A percentile compares a stretch with the other conserved stretches of the same genome.
Evolutionary conservation across 2,113 vertebrate genomes (phyloP).

Genomic region (Sisor rabdophorus): DNA sequence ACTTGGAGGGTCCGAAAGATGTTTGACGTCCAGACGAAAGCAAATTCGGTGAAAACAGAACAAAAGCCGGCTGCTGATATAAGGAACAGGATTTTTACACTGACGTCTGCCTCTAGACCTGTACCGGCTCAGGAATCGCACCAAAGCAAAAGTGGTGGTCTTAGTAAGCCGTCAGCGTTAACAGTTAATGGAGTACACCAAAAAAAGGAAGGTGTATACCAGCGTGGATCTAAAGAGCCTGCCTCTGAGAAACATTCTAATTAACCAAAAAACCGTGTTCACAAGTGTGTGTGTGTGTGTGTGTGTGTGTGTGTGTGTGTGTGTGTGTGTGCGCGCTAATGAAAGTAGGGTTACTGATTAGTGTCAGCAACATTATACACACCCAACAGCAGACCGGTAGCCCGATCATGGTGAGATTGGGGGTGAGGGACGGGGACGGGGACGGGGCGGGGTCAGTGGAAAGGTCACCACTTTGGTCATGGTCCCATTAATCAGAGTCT

Average conservation of each 20-base stretch:
- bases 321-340: neutral
- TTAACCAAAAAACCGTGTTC: conserved; percentile 18
- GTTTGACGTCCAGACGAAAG: too few relatives aligned
- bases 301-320: conserved; percentile 28
- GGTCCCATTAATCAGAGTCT: conserved; percentile 12
- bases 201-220: neutral
- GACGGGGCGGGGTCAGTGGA: neutral
- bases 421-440: neutral
- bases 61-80: too few relatives aligned
- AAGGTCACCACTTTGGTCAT: conserved; percentile 14
- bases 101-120: neutral
- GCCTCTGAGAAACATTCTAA: conserved; percentile 23
- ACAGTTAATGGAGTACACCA: neutral
- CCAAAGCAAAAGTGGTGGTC: neutral
- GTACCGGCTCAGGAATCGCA: too few relatives aligned
- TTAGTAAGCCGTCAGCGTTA: neutral
- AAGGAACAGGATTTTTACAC: too few relatives aligned
- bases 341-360: conserved; percentile 22
- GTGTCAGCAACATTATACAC: conserved; percentile 21
- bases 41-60: too few relatives aligned
- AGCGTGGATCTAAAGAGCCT: neutral
- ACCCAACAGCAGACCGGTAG: neutral
- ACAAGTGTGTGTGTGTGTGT: conserved; percentile 17
- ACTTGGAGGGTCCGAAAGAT: too few relatives aligned
- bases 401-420: conserved; percentile 3